These are phyloP conservation scores for Diplolepis rosae DNA, from an alignment of 2,888 invertebrate species.

Conservation along the genomic window DNA sequence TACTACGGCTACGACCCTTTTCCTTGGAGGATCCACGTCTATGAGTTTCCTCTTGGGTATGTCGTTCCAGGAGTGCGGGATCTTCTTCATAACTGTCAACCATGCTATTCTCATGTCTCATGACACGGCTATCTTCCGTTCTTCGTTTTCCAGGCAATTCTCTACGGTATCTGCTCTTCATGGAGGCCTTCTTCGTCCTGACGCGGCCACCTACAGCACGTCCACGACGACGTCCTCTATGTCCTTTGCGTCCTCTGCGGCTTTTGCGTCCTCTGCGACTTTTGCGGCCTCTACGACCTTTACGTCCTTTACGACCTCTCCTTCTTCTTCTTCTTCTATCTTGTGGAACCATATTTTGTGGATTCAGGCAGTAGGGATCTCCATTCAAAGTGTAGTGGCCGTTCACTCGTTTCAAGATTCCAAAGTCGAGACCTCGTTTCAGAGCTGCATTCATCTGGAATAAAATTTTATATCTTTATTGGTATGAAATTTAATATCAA, in stretches of 20 bases:
- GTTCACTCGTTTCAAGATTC: constrained; percentile 58
- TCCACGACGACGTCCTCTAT: neutral
- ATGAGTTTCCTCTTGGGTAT: neutral
- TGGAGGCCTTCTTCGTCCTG: neutral
- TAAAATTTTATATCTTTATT: neutral
- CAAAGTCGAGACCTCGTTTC: constrained; percentile 66
- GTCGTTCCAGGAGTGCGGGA: neutral
- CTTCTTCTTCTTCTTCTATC: constrained; percentile 26
- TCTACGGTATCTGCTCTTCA: neutral
- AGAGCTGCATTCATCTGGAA: constrained; percentile 58
- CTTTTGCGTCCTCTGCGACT: neutral
- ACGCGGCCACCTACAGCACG: neutral
- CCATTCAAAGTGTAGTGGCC: constrained; percentile 62
- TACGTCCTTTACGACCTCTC: constrained; percentile 7
- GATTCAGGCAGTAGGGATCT: constrained; percentile 34
- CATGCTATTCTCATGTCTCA: neutral
- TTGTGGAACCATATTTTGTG: constrained; percentile 42
- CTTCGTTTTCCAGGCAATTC: neutral
- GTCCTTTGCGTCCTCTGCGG: neutral
- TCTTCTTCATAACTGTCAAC: neutral
- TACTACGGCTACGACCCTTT: neutral
- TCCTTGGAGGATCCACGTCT: neutral
- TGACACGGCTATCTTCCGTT: neutral
- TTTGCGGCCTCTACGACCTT: neutral
- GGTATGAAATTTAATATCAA: neutral